These are phyloP conservation scores for Anoplius nigerrimus DNA, from an alignment of 2,888 invertebrate genomes.

Conservation along the genomic window DNA sequence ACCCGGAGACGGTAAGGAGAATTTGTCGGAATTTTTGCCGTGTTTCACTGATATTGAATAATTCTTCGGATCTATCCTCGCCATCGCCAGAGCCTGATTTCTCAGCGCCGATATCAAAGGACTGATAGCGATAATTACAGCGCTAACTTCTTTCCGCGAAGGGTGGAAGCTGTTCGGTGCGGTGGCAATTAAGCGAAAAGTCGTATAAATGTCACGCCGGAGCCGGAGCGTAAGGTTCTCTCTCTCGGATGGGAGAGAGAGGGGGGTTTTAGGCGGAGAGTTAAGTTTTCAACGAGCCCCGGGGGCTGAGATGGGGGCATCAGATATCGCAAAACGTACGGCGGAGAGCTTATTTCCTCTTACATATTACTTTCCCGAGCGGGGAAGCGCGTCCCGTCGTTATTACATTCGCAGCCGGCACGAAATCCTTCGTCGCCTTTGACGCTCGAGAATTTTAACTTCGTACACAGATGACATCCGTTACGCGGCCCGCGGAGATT, in stretches of 20 bases:
- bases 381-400: conserved; percentile 36
- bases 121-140: conserved; percentile 65
- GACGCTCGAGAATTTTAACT: neutral
- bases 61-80: neutral
- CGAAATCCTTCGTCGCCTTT: conserved; percentile 33
- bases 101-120: conserved; percentile 27
- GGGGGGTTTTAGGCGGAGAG: conserved; percentile 55
- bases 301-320: conserved; percentile 57
- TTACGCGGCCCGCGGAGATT: too few species aligned
- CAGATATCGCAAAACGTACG: conserved; percentile 68
- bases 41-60: too few species aligned
- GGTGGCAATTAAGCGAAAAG: conserved; percentile 65
- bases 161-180: too few species aligned
- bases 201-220: conserved; percentile 65
- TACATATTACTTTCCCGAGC: conserved; percentile 62
- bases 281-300: conserved; percentile 65
- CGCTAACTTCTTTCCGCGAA: conserved; percentile 61
- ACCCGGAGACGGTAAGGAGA: too few species aligned
- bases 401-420: conserved; percentile 35
- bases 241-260: too few species aligned
- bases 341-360: conserved; percentile 65
- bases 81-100: neutral
- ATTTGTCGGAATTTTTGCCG: too few species aligned
- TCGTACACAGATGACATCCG: too few species aligned
- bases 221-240: conserved; percentile 41